Percentiles rank a stretch among this genome's conserved stretches.
Conservation (phyloP, 2,113 vertebrate genomes). For the Bettongia penicillata region DNA sequence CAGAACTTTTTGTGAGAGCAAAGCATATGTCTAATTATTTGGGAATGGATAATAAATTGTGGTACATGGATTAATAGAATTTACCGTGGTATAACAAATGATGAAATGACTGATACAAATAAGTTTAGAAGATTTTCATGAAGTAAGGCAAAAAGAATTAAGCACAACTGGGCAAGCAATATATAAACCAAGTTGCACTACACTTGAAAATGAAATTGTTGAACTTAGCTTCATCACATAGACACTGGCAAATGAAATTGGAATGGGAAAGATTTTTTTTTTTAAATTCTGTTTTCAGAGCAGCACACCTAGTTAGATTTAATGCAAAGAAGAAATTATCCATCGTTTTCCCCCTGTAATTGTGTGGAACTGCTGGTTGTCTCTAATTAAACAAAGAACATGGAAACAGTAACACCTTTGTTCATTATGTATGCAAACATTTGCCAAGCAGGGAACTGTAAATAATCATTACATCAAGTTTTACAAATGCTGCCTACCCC, state of each 20-base stretch:
- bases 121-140: neutral
- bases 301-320: constrained; percentile 46
- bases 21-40: neutral
- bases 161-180: neutral
- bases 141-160: neutral
- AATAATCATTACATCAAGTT: constrained; percentile 65
- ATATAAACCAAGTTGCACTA: neutral
- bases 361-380: constrained; percentile 56
- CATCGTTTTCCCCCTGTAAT: constrained; percentile 14
- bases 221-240: constrained; percentile 12
- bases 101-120: neutral
- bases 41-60: neutral
- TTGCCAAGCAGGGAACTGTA: constrained; percentile 49
- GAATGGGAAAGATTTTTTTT: constrained; percentile 20
- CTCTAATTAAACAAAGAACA: constrained; percentile 64
- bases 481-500: constrained; percentile 58
- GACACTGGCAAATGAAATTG: neutral
- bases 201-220: neutral
- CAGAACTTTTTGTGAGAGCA: neutral
- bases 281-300: constrained; percentile 52
- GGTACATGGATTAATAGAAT: neutral
- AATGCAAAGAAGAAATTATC: constrained; percentile 64
- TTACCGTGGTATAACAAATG: neutral
- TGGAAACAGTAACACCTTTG: constrained; percentile 56
- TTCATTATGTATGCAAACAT: constrained; percentile 65